These are phyloP conservation scores for Hybos culiciformis DNA, from an alignment of 2,888 invertebrate genomes.

Conservation along the genomic window DNA sequence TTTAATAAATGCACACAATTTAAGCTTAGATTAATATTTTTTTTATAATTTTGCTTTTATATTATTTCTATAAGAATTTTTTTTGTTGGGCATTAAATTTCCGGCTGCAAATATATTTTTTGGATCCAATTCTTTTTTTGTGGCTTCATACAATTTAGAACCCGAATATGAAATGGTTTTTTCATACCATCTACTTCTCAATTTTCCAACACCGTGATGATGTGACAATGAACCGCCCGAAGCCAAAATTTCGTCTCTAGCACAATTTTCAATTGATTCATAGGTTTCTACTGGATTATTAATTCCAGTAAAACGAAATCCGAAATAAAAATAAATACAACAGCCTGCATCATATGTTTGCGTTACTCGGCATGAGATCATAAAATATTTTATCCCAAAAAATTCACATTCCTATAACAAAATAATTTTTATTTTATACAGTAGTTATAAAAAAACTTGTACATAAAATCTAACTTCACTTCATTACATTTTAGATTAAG, in stretches of 20 bases:
- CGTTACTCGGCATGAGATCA: constrained; percentile 75
- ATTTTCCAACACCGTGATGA: constrained; percentile 93
- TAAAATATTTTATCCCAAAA: constrained; percentile 45
- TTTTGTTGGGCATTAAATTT: constrained; percentile 56
- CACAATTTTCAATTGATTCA: constrained; percentile 75
- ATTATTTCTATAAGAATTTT: too few species aligned
- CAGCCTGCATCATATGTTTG: constrained; percentile 97
- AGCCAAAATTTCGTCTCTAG: constrained; percentile 82
- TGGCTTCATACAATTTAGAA: constrained; percentile 57
- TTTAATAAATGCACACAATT: too few species aligned
- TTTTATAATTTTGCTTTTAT: too few species aligned
- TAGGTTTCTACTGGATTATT: constrained; percentile 63
- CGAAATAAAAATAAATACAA: constrained; percentile 91
- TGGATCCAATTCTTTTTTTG: constrained; percentile 83
- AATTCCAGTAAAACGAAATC: constrained; percentile 51
- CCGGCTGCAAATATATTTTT: constrained; percentile 85
- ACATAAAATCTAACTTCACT: not conserved
- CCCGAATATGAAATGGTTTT: constrained; percentile 74
- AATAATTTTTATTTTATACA: not conserved
- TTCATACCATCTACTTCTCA: constrained; percentile 75
- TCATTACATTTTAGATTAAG: not conserved
- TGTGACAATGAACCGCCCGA: constrained; percentile 76
- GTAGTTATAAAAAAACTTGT: not conserved
- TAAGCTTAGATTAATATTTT: too few species aligned
- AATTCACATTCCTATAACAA: constrained; percentile 42